Evolutionary conservation across 2,113 vertebrate species (phyloP).

Genomic region (Cnemophilus loriae): DNA sequence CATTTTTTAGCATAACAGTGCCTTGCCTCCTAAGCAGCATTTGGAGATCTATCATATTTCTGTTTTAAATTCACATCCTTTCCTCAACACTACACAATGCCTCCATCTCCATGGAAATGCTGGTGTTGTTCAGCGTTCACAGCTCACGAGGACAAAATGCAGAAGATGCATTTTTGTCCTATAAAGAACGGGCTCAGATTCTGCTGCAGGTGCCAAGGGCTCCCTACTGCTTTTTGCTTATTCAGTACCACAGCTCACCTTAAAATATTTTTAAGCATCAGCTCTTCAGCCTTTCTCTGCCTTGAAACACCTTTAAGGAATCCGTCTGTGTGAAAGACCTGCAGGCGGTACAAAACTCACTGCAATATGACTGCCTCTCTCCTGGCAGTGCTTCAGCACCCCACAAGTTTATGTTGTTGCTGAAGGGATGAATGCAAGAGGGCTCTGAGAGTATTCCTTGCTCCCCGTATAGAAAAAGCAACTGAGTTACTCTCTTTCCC

Average conservation of each 20-base stretch:
- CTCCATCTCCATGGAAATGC: slow-evolving; percentile 65
- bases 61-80: slow-evolving; percentile 50
- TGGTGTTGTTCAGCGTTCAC: not conserved
- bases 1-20: not conserved
- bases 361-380: not conserved
- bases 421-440: not conserved
- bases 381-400: not conserved
- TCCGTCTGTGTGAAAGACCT: not conserved
- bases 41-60: slow-evolving; percentile 30
- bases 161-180: not conserved
- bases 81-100: slow-evolving; percentile 3
- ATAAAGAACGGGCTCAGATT: not conserved
- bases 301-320: not conserved
- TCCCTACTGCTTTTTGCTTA: not conserved
- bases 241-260: not conserved
- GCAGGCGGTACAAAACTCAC: not conserved
- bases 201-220: not conserved
- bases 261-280: slow-evolving; percentile 1
- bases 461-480: not conserved
- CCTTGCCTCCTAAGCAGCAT: not conserved
- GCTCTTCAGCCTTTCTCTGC: not conserved
- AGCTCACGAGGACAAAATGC: not conserved
- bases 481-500: not conserved
- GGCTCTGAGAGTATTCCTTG: not conserved
- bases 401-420: not conserved